These are phyloP conservation scores for Cremastinae sp. DNA, from an alignment of 2,888 invertebrate species.

Conservation along the genomic window DNA sequence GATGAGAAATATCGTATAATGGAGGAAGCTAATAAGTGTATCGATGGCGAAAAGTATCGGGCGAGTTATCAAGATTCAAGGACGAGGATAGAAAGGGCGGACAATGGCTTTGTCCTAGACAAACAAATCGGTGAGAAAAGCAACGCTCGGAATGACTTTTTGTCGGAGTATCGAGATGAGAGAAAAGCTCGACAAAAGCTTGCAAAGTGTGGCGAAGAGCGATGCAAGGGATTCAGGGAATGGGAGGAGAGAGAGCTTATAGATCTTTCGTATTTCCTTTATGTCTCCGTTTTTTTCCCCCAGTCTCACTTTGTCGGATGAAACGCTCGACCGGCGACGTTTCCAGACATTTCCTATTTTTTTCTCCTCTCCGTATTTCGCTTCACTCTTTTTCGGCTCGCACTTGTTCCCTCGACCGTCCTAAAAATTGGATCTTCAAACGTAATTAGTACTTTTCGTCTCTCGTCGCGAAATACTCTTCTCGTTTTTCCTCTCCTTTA, in stretches of 20 bases:
- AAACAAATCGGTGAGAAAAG: conserved; percentile 12
- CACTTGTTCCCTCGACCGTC: conserved; percentile 29
- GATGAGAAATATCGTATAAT: background rate
- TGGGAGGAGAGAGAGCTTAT: background rate
- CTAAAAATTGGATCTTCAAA: conserved; percentile 42
- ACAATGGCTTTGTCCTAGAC: background rate
- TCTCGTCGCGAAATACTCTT: background rate
- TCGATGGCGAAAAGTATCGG: background rate
- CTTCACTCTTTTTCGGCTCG: background rate
- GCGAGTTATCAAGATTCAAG: background rate
- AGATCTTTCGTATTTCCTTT: conserved; percentile 54
- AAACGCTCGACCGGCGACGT: conserved; percentile 51
- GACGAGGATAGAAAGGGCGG: background rate
- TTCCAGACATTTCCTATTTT: conserved; percentile 19
- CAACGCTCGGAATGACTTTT: conserved; percentile 25
- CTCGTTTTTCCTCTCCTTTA: conserved; percentile 21
- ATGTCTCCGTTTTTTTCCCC: conserved; percentile 46
- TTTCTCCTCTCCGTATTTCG: conserved; percentile 1
- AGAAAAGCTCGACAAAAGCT: conserved; percentile 26
- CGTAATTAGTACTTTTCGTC: conserved; percentile 55
- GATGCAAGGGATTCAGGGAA: conserved; percentile 5
- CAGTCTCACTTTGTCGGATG: conserved; percentile 42
- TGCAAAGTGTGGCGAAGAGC: conserved; percentile 5
- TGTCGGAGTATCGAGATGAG: conserved; percentile 11
- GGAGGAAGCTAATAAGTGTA: background rate